These are phyloP conservation scores for Pantherophis guttatus DNA, from an alignment of 2,113 vertebrate species.

Conservation along the genomic window DNA sequence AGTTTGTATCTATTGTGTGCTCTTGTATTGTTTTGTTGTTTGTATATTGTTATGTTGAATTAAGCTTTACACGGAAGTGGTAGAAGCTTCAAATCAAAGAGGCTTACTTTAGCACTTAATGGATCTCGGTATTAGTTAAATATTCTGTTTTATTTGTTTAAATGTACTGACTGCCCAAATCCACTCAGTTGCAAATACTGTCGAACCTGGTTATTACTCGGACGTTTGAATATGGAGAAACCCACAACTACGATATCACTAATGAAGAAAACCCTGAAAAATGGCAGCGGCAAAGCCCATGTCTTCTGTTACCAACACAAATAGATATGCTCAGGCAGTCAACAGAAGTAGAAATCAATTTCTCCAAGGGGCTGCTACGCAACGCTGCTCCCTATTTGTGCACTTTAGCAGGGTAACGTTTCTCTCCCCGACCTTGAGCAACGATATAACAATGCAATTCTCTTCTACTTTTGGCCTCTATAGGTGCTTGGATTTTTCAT, in stretches of 20 bases:
- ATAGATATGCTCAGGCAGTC: neutral
- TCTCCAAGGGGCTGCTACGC: neutral
- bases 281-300: neutral
- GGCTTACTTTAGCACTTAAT: neutral
- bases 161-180: neutral
- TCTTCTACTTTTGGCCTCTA: neutral
- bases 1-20: too few species aligned
- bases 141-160: neutral
- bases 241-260: neutral
- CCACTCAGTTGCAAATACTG: neutral
- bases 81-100: neutral
- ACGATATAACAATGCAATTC: neutral
- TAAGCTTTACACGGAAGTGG: neutral
- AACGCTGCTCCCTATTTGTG: neutral
- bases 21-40: too few species aligned
- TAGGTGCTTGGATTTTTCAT: neutral
- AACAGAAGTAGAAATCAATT: neutral
- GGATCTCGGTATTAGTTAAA: neutral
- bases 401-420: neutral
- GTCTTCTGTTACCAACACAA: neutral
- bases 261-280: neutral
- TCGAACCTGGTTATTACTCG: neutral
- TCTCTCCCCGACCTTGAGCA: neutral
- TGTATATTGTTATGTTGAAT: neutral
- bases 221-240: neutral